Base-by-base conservation (phyloP, 1,140 invertebrate genomes). In the Paracyclopina nana region DNA sequence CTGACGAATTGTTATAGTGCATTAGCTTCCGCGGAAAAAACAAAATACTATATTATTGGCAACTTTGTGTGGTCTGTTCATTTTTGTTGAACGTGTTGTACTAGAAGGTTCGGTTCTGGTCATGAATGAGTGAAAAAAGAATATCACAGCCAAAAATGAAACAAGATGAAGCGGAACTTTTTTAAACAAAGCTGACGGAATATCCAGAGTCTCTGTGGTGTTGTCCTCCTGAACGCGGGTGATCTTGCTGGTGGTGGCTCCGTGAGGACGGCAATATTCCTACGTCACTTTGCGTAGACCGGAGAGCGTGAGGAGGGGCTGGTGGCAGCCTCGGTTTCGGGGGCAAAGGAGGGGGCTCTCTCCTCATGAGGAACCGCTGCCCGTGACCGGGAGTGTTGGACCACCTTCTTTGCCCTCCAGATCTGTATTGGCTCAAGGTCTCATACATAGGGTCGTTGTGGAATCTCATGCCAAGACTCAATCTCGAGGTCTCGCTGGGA, bases 51-150 rank as follows among this genome's bases (percentile, higher is more conserved):
- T n/a, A n/a, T n/a, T n/a, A n/a, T n/a, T n/a, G n/a, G n/a, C n/a
- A n/a, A n/a, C n/a, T n/a, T n/a, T n/a, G n/a, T n/a, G n/a, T n/a
- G n/a, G n/a, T n/a, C n/a, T n/a, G n/a, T n/a, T n/a, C n/a, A n/a
- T n/a, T n/a, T n/a, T n/a, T n/a, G n/a, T n/a, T n/a, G n/a, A n/a
- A n/a, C n/a, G n/a, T n/a, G n/a, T n/a, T n/a, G n/a, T n/a, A n/a
- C n/a, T n/a, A n/a, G n/a, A n/a, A n/a, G n/a, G n/a, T n/a, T n/a
- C n/a, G n/a, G n/a, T n/a, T n/a, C n/a, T n/a, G n/a, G n/a, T n/a
- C n/a, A n/a, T n/a, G n/a, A n/a, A n/a, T n/a, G n/a, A 38, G n/a
- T 38, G n/a, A 16, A 38, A 38, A 38, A 38, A 38, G 34, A 16
- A n/a, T 3, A 38, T 38, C 34, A 38, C 34, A 38, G 34, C 34